Percentiles rank a stretch among this genome's conserved stretches.
Evolutionary conservation across 2,888 invertebrate species (phyloP).

Genomic region (Chrysopilus asiliformis): DNA sequence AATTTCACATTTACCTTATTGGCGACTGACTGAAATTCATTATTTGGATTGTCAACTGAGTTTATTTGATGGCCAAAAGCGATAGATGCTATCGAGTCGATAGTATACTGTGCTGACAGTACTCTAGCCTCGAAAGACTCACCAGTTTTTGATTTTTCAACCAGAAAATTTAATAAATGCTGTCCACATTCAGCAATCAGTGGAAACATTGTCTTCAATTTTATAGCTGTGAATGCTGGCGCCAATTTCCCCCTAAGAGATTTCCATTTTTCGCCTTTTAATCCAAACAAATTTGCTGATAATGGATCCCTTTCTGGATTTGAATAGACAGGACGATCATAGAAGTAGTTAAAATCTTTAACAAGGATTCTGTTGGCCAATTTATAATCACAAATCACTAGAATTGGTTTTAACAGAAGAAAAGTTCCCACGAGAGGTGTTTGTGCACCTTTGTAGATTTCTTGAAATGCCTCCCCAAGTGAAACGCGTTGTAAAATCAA

Average conservation of each 20-base stretch:
- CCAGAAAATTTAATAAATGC: not conserved
- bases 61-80: too few species aligned
- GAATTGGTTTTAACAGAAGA: not conserved
- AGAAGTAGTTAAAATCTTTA: not conserved
- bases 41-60: too few species aligned
- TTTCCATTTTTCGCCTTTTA: not conserved
- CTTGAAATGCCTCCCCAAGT: not conserved
- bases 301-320: not conserved
- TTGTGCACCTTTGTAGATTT: not conserved
- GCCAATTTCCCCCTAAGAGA: not conserved
- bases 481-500: not conserved
- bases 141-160: too few species aligned
- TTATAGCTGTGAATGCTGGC: not conserved
- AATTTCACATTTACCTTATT: too few species aligned
- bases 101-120: too few species aligned
- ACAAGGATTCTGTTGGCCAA: not conserved
- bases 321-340: not conserved
- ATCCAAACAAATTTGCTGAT: not conserved
- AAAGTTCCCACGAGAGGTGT: not conserved
- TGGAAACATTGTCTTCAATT: not conserved
- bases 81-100: too few species aligned
- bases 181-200: not conserved
- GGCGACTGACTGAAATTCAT: too few species aligned
- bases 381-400: not conserved
- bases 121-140: too few species aligned